Percentiles rank a stretch among this genome's conserved stretches.
phyloP scores from a whole-genome alignment of 2,888 invertebrate species.

The Hesperia comma region DNA sequence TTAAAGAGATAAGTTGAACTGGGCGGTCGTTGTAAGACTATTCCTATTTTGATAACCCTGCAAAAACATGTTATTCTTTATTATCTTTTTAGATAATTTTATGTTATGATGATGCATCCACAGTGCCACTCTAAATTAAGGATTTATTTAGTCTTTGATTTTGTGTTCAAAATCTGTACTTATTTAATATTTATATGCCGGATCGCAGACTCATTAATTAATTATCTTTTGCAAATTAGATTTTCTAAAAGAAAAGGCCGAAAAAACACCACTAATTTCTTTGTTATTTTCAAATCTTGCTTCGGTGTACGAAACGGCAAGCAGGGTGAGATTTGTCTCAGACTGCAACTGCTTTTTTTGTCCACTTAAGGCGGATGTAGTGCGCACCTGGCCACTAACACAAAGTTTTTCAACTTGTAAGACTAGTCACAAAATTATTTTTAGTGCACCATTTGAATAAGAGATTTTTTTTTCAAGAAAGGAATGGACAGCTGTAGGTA shows the following conservation, averaged over 20 bases:
- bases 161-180: too few relatives aligned
- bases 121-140: too few relatives aligned
- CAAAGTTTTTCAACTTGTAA: constrained; percentile 18
- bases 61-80: not conserved
- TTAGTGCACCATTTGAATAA: constrained; percentile 35
- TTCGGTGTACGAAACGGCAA: not conserved
- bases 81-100: too few relatives aligned
- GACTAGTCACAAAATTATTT: constrained; percentile 26
- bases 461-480: constrained; percentile 41
- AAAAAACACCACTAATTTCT: too few relatives aligned
- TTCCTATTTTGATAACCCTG: constrained; percentile 1
- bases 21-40: not conserved
- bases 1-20: not conserved
- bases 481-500: constrained; percentile 24
- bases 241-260: too few relatives aligned
- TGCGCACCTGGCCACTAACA: constrained; percentile 70
- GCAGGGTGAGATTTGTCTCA: constrained; percentile 50
- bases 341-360: constrained; percentile 59
- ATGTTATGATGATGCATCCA: too few relatives aligned
- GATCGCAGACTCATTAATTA: too few relatives aligned
- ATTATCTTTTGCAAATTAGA: too few relatives aligned
- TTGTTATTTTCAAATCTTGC: too few relatives aligned
- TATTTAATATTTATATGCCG: too few relatives aligned
- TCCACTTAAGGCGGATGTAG: constrained; percentile 66
- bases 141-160: too few relatives aligned